Conservation (phyloP, 1,140 invertebrate genomes). For the Sycobia sp. region DNA sequence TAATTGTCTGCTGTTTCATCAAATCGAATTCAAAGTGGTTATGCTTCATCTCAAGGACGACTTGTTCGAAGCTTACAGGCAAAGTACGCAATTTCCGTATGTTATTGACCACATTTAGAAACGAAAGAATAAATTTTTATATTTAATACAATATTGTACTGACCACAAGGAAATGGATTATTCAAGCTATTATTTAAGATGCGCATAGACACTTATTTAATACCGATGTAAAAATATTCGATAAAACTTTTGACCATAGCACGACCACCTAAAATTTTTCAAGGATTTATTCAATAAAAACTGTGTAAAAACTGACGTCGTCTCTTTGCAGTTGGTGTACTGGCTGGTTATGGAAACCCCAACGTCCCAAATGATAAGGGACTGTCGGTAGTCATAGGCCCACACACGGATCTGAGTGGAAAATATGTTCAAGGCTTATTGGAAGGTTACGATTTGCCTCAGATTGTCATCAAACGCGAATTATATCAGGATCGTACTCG, state of each 20-base stretch:
- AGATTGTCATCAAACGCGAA: slow-evolving; percentile 78
- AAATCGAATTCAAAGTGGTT: not conserved
- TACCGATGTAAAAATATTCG: too few relatives aligned
- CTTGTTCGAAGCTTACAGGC: not conserved
- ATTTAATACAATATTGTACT: too few relatives aligned
- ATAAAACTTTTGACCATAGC: too few relatives aligned
- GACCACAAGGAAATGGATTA: too few relatives aligned
- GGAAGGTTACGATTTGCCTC: slow-evolving; percentile 85
- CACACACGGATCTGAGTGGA: slow-evolving; percentile 69
- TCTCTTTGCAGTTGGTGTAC: slow-evolving; percentile 9
- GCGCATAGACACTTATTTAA: too few relatives aligned
- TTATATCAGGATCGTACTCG: slow-evolving; percentile 65
- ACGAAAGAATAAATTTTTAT: too few relatives aligned
- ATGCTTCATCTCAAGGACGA: slow-evolving; percentile 2
- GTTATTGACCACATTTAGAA: not conserved
- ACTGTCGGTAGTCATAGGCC: slow-evolving; percentile 82
- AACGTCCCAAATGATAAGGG: not conserved
- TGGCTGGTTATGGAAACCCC: not conserved
- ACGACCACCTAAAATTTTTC: too few relatives aligned
- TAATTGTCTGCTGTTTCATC: slow-evolving; percentile 15
- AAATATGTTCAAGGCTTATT: slow-evolving; percentile 84
- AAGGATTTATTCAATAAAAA: not conserved
- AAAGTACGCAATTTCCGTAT: not conserved
- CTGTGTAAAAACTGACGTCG: not conserved
- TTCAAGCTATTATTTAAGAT: too few relatives aligned